Percentiles rank a stretch among this genome's conserved stretches.
These are phyloP conservation scores for Pyrrhosoma nymphula DNA, from an alignment of 2,888 invertebrate genomes.

Conservation along the genomic window DNA sequence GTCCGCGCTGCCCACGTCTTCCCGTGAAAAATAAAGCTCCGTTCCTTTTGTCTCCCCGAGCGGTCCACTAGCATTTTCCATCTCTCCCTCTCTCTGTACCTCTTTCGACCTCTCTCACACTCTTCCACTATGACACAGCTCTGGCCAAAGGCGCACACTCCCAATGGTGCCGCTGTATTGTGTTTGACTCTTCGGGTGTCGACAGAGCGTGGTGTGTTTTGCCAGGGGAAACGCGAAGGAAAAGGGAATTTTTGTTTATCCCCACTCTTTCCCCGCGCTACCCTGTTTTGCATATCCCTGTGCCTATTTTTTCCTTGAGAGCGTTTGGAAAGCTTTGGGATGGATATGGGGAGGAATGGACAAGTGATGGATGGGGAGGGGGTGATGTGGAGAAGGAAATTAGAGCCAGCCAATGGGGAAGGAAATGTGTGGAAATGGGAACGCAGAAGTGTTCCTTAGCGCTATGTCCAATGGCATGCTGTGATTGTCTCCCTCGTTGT, in stretches of 20 bases:
- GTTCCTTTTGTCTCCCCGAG: neutral
- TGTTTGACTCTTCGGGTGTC: slow-evolving; percentile 37
- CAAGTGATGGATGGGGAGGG: neutral
- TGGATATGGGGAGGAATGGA: neutral
- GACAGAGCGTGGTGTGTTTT: slow-evolving; percentile 34
- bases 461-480: too few relatives aligned
- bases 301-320: slow-evolving; percentile 47
- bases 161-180: slow-evolving; percentile 26
- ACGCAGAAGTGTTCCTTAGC: too few relatives aligned
- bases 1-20: slow-evolving; percentile 42
- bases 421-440: neutral
- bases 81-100: neutral
- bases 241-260: slow-evolving; percentile 57
- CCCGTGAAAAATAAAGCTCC: slow-evolving; percentile 26
- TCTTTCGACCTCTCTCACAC: neutral
- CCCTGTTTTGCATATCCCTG: neutral
- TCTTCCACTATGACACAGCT: neutral
- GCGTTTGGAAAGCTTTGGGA: slow-evolving; percentile 16
- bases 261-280: neutral
- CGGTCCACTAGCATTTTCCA: neutral
- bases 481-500: too few relatives aligned
- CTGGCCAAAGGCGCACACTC: neutral
- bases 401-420: neutral
- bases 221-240: slow-evolving; percentile 45
- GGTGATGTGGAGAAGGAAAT: neutral